Base-by-base conservation (phyloP, 2,113 vertebrate genomes). In the Apodemus sylvaticus region DNA sequence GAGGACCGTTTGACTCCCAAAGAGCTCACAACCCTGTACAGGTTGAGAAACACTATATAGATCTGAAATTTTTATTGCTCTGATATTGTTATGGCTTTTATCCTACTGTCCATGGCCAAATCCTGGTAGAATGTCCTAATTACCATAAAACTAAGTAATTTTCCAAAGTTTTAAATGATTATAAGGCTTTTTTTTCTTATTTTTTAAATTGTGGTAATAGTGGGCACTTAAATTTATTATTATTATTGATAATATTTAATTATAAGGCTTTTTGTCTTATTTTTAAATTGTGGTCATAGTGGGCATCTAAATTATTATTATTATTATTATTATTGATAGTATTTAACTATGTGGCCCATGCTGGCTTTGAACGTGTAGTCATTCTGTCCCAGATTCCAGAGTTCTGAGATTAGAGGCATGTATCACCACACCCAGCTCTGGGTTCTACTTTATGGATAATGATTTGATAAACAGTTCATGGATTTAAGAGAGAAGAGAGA, bases 121-220 rank as follows among this genome's bases (percentile, higher is more conserved):
- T 39, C n/a, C n/a, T 73, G 7, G n/a, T 39, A 36, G 20, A 71
- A 73, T 73, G 71, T 73, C 42, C 71, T 73, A 73, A 73, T 73
- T 73, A 24, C n/a, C n/a, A 39, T 73, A 39, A 22, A 73, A 42
- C n/a, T n/a, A 42, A 73, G 19, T n/a, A 73, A 73, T 22, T n/a
- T 73, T n/a, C 16, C 70, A n/a, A n/a, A 39, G 24, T 95, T 97
- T 95, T 42, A 88, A 79, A 48, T 85, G 55, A 88, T 77, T 92
- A 26, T 53, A 82, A 71, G 34, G 1, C n/a, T n/a, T 74, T 90
- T 62, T 90, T 0, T 24, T 39, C n/a, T 51, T 60, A 4, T 45
- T 85, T 93, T 93, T 55, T 29, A 36, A 58, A 62, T 53, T 66
- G n/a, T 85, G 29, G 14, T 55, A 68, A 45, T 24, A 48, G 55